Base-by-base conservation (phyloP, 1,140 invertebrate species). In the Proales similis region DNA sequence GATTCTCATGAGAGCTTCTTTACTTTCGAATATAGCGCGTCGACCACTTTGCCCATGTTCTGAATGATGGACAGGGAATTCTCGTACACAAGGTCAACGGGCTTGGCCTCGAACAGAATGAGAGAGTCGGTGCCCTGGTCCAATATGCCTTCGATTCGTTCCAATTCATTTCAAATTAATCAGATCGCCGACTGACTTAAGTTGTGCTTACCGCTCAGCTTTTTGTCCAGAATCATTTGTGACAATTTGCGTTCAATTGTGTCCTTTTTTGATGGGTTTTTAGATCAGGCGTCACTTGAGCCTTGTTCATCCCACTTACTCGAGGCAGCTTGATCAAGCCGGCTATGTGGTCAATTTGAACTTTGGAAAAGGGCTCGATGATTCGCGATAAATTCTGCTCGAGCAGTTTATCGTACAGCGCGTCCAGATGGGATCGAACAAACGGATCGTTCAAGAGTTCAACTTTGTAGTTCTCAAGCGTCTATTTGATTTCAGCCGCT, bases 181-280 rank as follows among this genome's bases (percentile, higher is more conserved):
- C 11, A 36, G 11, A 36, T 36, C 11, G 33, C 11, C 11, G 17
- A 11, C n/a, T 11, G 33, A 36, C n/a, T 11, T 11, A 36, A 36
- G 11, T 36, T 11, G 17, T 36, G 11, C 11, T 11, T 11, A 36
- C 43, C 81, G 71, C 74, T 78, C 66, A 99, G 84, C 75, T 98
- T 98, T 67, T 93, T 91, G 75, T 99, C 95, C 69, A 99, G 78
- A 72, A 99, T 98, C 95, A 99, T 99, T 76, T 99, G 94, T 22
- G 93, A 96, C 14, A 99, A 77, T 78, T 99, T 99, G 77, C 94
- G 93, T 74, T 99, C 95, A 42, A 99, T 92, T 78, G 86, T 84
- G 47, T 86, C n/a, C n/a, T n/a, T n/a, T n/a, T n/a, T 81, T 77
- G 88, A 65, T 27, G 29, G 1, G 48, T 38, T n/a, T n/a, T n/a